Conservation (phyloP, 2,888 invertebrate species). For the Lomographa bimaculata region DNA sequence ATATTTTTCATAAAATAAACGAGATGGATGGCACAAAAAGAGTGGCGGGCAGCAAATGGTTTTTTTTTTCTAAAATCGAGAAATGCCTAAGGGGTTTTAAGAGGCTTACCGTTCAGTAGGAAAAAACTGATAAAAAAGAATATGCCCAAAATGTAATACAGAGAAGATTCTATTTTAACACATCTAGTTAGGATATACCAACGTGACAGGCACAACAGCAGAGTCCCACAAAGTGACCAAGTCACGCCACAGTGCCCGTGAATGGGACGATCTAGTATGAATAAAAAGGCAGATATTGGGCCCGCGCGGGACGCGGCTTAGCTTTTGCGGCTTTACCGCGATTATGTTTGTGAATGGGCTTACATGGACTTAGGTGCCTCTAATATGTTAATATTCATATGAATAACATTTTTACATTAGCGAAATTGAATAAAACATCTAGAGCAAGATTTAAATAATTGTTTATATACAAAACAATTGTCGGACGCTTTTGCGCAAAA, state of each 20-base stretch:
- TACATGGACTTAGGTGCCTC: slow-evolving; percentile 23
- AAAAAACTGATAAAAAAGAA: too few species aligned
- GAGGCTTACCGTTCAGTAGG: too few species aligned
- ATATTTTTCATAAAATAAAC: too few species aligned
- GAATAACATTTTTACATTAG: slow-evolving; percentile 2
- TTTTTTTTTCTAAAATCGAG: too few species aligned
- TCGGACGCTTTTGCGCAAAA: too few species aligned
- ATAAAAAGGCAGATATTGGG: slow-evolving; percentile 51
- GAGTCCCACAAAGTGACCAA: slow-evolving; percentile 69
- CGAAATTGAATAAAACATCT: slow-evolving; percentile 3
- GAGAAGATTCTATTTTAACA: too few species aligned
- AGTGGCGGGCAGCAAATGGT: too few species aligned
- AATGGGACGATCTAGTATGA: slow-evolving; percentile 57
- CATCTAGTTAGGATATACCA: slow-evolving; percentile 38
- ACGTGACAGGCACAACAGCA: slow-evolving; percentile 40
- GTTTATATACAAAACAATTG: too few species aligned
- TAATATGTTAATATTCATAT: slow-evolving; percentile 15
- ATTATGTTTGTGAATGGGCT: slow-evolving; percentile 40
- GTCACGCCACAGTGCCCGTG: slow-evolving; percentile 56
- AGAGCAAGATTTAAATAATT: too few species aligned
- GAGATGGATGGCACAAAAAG: too few species aligned
- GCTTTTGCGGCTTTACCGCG: slow-evolving; percentile 45
- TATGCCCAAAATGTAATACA: too few species aligned
- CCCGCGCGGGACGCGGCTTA: slow-evolving; percentile 50
- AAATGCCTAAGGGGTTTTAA: too few species aligned